Conservation (phyloP, 2,888 invertebrate species). For the Antheraea yamamai region DNA sequence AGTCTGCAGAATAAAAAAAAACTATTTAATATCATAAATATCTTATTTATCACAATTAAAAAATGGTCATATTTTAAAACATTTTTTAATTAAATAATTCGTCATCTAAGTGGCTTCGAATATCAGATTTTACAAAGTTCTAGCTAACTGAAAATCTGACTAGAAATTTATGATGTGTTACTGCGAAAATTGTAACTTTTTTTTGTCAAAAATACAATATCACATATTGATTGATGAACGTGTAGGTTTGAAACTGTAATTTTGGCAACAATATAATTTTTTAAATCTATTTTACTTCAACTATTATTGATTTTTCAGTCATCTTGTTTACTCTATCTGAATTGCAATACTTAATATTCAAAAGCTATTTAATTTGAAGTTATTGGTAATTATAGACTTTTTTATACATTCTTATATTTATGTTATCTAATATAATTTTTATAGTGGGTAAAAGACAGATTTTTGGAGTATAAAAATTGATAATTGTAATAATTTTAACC, state of each 20-base stretch:
- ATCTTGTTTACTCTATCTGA: neutral
- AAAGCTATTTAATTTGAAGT: neutral
- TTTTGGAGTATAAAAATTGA: neutral
- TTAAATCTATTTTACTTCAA: neutral
- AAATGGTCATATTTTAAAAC: too few species aligned
- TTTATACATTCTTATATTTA: neutral
- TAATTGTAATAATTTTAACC: neutral
- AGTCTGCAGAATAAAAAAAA: too few species aligned
- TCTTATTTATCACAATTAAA: too few species aligned
- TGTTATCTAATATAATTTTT: neutral
- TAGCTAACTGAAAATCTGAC: neutral
- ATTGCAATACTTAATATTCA: neutral
- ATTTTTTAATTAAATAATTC: neutral
- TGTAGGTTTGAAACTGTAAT: neutral
- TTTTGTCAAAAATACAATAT: neutral
- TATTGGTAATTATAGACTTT: neutral
- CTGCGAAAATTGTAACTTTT: neutral
- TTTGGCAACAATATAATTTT: conserved; percentile 7
- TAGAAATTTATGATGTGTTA: neutral
- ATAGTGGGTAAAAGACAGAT: neutral
- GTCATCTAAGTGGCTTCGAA: neutral
- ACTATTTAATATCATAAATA: too few species aligned
- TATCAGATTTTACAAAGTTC: neutral
- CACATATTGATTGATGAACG: neutral
- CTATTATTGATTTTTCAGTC: neutral